These are phyloP conservation scores for Plecturocebus donacophilus DNA, from an alignment of 2,113 vertebrate genomes.

Conservation along the genomic window DNA sequence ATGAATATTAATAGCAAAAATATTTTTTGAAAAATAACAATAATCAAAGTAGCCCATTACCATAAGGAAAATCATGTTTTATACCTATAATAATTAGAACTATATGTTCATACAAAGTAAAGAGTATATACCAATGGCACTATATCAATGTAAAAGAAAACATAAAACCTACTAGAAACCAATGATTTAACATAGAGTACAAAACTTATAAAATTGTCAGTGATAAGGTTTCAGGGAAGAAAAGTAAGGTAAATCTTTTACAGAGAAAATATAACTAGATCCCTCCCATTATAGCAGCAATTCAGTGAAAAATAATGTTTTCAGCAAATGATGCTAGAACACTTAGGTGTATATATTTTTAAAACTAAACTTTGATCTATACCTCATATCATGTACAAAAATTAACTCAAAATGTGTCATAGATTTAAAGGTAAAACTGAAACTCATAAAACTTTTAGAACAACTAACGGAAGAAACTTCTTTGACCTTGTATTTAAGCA, in stretches of 20 bases:
- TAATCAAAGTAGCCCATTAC: not conserved
- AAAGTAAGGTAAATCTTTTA: not conserved
- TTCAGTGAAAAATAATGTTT: not conserved
- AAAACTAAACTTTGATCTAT: not conserved
- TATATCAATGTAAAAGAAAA: not conserved
- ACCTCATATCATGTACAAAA: not conserved
- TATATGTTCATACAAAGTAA: not conserved
- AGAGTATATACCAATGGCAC: not conserved
- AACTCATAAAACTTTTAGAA: not conserved
- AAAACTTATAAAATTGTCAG: not conserved
- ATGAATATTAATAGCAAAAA: not conserved
- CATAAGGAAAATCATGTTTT: not conserved
- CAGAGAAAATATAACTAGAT: not conserved
- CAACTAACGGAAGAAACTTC: not conserved
- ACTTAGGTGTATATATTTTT: not conserved
- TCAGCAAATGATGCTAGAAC: not conserved
- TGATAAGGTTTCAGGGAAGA: not conserved
- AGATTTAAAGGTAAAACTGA: not conserved
- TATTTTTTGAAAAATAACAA: not conserved
- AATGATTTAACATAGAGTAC: not conserved
- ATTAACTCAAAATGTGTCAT: not conserved
- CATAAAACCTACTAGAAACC: not conserved
- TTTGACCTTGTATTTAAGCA: not conserved
- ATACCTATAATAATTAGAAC: not conserved
- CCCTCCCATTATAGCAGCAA: not conserved